These are phyloP conservation scores for Thunnus albacares DNA, from an alignment of 2,797 vertebrate genomes.

Conservation along the genomic window DNA sequence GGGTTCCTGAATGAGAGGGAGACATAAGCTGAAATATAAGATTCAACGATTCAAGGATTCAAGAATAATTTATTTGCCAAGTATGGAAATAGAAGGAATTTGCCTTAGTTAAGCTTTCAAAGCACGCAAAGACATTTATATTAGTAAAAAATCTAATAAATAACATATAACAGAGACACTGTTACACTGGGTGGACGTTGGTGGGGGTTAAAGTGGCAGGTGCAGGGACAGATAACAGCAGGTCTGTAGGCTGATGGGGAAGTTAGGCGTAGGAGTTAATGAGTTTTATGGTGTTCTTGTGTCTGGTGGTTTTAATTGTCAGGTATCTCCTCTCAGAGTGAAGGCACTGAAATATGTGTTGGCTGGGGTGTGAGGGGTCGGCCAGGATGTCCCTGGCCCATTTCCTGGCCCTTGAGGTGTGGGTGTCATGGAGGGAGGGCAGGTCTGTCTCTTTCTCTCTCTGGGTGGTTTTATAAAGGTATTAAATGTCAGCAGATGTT, in stretches of 20 bases:
- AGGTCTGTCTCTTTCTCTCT: no score
- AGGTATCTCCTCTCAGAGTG: neutral
- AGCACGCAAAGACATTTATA: neutral
- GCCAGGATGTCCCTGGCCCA: neutral
- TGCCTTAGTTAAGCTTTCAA: neutral
- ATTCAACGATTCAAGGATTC: neutral
- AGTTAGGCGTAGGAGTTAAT: neutral
- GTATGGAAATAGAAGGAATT: neutral
- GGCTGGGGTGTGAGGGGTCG: neutral
- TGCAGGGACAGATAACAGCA: no score
- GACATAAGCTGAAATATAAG: conserved; percentile 8
- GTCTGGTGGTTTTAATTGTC: neutral
- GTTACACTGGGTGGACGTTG: no score
- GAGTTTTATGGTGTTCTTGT: neutral
- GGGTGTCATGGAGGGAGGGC: no score
- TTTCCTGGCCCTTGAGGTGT: neutral
- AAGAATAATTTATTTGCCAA: neutral
- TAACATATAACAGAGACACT: neutral
- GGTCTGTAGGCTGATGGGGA: neutral
- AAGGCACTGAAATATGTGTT: no score
- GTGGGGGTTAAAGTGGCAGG: no score
- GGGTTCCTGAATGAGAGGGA: conserved; percentile 22
- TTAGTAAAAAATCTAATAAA: neutral
- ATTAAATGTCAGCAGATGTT: conserved; percentile 6
- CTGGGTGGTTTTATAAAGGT: neutral